Evolutionary conservation across 2,113 vertebrate genomes (phyloP), one percentile per base, ranked within the genome.

Genomic region (human): DNA sequence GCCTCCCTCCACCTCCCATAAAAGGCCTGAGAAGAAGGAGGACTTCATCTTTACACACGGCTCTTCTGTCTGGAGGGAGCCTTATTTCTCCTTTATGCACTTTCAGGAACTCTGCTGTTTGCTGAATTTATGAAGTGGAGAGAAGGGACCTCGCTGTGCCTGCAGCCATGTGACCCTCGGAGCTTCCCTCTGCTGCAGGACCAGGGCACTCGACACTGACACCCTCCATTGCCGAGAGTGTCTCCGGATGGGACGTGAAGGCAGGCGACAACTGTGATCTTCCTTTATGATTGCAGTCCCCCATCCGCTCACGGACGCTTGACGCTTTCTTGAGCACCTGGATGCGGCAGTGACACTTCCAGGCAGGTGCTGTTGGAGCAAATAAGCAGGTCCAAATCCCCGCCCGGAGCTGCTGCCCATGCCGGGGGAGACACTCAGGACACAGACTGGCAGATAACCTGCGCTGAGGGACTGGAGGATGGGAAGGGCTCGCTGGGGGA

Each of bases 21-120:
- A 98, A 97, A 97, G 52, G 90, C 75, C 85, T 89, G 48, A 73
- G 93, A 78, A 95, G 97, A 98, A 97, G 80, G 52, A 97, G 94
- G 30, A 95, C 73, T 97, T 98, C 96, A 50, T 96, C 97, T 97
- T 97, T 72, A 70, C 80, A 11, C 80, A 66, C 59, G 57, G 87
- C 84, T 96, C 95, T 91, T 96, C 96, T 91, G 97, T 97, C 98
- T 96, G 93, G 88, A 98, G 97, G 97, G 98, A 98, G 50, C 97
- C 97, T 94, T 98, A 96, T 98, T 98, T 97, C 97, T 98, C 43
- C 78, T n/a, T 94, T 89, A 97, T 73, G 72, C 97, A 94, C 98
- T 97, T 98, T 97, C 4, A 0, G 97, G 97, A 97, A 96, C 89
- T 91, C 94, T 90, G 88, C 96, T 97, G 93, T 95, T 96, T 88